Base-by-base conservation (phyloP, 2,888 invertebrate species). In the Pemphredon lugubris region DNA sequence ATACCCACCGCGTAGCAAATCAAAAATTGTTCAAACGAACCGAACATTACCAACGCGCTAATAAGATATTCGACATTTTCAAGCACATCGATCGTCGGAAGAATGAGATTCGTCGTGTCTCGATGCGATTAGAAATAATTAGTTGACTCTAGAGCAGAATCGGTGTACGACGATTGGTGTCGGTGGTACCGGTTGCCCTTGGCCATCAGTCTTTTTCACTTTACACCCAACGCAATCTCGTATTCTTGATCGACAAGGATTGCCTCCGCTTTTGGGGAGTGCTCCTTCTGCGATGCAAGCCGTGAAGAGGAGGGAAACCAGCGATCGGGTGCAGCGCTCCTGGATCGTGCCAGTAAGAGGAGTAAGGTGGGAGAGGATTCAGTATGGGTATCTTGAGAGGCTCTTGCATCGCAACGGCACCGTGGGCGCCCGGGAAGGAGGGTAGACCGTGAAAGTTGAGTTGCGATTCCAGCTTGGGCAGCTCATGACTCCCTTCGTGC, bases 361-460 rank as follows among this genome's bases (percentile, higher is more conserved):
- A n/a, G n/a, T 71, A 54, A 3, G 21, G 11, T 18, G 65, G 16
- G 51, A 53, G 30, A 13, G 79, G 50, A 16, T 39, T 75, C 26
- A 79, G 18, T 16, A 79, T 7, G 1, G 77, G 75, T 16, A 74
- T 61, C 37, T 59, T 79, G 26, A 79, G 11, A 2, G 76, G 79
- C 1, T 37, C 69, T 7, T 69, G 59, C 26, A 55, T 32, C 16
- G 44, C 13, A 7, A 37, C 18, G 14, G 26, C 53, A 7, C 44
- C 11, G 21, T 65, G 63, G 9, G 58, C 5, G n/a, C 45, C 58
- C 9, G 47, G 18, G 0, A 61, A 53, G 2, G 40, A 3, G 1
- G 66, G 34, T 0, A 66, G 14, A 5, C 34, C 18, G 18, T 72
- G 64, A 20, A 77, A 48, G 21, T 68, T 55, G 2, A 26, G n/a